Percentiles rank a stretch among this genome's conserved stretches.
phyloP scores from a whole-genome alignment of 2,888 invertebrate genomes.

The Spodoptera picta region DNA sequence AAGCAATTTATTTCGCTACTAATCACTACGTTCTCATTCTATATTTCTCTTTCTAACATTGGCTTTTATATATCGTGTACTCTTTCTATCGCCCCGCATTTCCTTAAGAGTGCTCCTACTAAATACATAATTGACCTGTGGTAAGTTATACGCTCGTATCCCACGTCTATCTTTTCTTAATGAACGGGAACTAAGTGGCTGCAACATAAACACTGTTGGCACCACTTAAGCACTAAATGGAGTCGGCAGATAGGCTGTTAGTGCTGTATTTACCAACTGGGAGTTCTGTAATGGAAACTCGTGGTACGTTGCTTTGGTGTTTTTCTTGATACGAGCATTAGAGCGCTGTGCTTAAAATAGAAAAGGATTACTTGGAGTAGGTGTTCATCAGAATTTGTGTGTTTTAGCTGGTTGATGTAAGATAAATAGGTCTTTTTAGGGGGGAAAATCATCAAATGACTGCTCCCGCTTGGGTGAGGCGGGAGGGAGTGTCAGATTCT shows the following conservation, averaged over 20 bases:
- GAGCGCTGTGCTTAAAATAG: too few species aligned
- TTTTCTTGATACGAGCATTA: background rate
- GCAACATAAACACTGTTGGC: slow-evolving; percentile 25
- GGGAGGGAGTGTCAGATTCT: too few species aligned
- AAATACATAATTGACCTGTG: slow-evolving; percentile 35
- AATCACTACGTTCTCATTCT: background rate
- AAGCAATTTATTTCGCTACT: slow-evolving; percentile 2
- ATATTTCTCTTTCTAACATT: slow-evolving; percentile 22
- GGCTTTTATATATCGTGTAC: slow-evolving; percentile 5
- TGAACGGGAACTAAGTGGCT: slow-evolving; percentile 41
- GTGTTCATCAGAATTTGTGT: too few species aligned
- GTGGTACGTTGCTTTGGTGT: too few species aligned
- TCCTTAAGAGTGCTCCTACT: slow-evolving; percentile 22
- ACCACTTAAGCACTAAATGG: slow-evolving; percentile 37
- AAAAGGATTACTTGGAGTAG: too few species aligned
- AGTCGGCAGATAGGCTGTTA: slow-evolving; percentile 12
- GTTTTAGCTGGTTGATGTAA: too few species aligned
- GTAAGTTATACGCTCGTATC: slow-evolving; percentile 29
- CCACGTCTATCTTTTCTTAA: slow-evolving; percentile 30
- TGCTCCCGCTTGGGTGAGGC: too few species aligned
- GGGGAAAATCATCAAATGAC: too few species aligned
- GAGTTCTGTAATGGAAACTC: background rate
- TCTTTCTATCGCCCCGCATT: slow-evolving; percentile 8
- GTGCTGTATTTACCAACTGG: slow-evolving; percentile 12
- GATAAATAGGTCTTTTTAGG: too few species aligned